Conservation (phyloP, 2,888 invertebrate species). For the Tenthredo notha region DNA sequence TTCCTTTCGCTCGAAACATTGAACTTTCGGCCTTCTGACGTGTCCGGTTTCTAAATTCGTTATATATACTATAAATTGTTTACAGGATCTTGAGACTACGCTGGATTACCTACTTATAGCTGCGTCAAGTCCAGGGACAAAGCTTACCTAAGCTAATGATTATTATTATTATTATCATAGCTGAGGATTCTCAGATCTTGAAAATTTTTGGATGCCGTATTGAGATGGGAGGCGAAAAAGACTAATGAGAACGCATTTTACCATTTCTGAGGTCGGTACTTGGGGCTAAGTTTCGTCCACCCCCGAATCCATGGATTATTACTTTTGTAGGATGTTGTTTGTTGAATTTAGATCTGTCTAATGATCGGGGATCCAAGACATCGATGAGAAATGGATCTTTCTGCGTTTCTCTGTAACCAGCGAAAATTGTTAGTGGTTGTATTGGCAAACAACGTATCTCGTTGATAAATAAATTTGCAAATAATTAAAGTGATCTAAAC, state of each 20-base stretch:
- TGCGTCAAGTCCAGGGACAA: neutral
- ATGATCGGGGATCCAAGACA: slow-evolving; percentile 85
- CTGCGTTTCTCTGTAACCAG: slow-evolving; percentile 84
- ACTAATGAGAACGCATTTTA: slow-evolving; percentile 62
- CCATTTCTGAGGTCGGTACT: slow-evolving; percentile 90
- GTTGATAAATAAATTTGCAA: neutral
- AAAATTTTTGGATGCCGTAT: neutral
- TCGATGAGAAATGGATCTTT: slow-evolving; percentile 86
- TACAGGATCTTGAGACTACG: neutral
- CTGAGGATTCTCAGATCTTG: neutral
- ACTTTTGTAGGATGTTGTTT: slow-evolving; percentile 90
- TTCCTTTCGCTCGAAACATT: slow-evolving; percentile 49
- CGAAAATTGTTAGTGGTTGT: neutral
- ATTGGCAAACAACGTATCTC: neutral
- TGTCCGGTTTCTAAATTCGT: slow-evolving; percentile 15
- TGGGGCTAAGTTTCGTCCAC: slow-evolving; percentile 89
- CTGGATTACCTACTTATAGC: neutral
- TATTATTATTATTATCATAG: neutral
- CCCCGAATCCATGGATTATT: slow-evolving; percentile 95
- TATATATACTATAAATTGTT: neutral
- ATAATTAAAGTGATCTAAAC: neutral
- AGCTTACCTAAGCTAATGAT: neutral
- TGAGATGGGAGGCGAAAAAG: neutral
- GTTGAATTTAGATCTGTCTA: slow-evolving; percentile 89
- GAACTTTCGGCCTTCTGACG: slow-evolving; percentile 44